A percentile compares a stretch with the other conserved stretches of the same genome.
phyloP scores from a whole-genome alignment of 2,113 vertebrate genomes.

The Microtus pennsylvanicus region DNA sequence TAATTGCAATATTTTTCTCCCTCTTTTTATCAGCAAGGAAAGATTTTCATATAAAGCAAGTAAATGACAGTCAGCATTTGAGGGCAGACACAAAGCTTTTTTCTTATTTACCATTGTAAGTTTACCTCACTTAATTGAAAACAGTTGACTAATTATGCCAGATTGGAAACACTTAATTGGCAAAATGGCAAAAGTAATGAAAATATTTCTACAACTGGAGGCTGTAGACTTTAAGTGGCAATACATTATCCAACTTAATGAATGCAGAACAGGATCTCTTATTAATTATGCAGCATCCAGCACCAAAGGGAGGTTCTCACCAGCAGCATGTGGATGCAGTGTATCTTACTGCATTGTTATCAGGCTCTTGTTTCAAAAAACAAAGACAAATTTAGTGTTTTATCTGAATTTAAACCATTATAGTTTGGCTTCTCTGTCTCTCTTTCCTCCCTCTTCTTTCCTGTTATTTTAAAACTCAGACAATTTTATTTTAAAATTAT shows the following conservation, averaged over 20 bases:
- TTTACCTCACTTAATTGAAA: slow-evolving; percentile 67
- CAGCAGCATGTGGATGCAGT: slow-evolving; percentile 13
- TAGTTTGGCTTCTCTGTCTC: background rate
- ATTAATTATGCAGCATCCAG: slow-evolving; percentile 6
- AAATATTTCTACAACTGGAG: slow-evolving; percentile 53
- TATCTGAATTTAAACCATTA: slow-evolving; percentile 47
- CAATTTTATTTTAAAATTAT: background rate
- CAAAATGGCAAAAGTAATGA: slow-evolving; percentile 65
- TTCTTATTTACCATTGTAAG: slow-evolving; percentile 47
- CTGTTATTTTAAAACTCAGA: background rate
- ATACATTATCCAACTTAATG: slow-evolving; percentile 36
- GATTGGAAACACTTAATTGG: slow-evolving; percentile 47
- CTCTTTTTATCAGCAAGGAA: slow-evolving; percentile 46
- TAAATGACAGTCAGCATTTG: slow-evolving; percentile 57
- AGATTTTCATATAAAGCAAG: slow-evolving; percentile 48
- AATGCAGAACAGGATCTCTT: background rate
- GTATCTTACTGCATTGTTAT: background rate
- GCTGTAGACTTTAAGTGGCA: slow-evolving; percentile 32
- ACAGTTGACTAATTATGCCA: slow-evolving; percentile 48
- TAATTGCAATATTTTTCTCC: slow-evolving; percentile 42
- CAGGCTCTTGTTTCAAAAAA: slow-evolving; percentile 45
- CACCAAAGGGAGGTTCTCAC: slow-evolving; percentile 55
- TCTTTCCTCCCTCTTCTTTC: background rate
- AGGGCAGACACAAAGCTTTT: slow-evolving; percentile 25
- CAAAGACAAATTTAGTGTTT: slow-evolving; percentile 28